Conservation (phyloP, 2,888 invertebrate genomes). For the Parnassius glacialis region DNA sequence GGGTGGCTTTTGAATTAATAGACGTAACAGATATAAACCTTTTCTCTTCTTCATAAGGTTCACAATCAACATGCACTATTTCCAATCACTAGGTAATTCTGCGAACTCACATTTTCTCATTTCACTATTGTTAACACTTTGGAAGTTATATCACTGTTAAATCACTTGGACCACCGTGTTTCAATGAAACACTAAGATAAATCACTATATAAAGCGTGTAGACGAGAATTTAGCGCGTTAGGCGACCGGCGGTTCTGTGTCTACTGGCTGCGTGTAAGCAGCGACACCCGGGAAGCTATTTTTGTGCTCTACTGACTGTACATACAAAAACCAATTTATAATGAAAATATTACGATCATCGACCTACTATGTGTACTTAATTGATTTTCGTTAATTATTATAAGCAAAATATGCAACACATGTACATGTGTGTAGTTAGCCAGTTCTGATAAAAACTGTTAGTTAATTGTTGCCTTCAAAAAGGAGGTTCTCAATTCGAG, state of each 20-base stretch:
- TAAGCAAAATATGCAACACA: neutral
- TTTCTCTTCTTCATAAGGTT: slow-evolving; percentile 43
- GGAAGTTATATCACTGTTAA: slow-evolving; percentile 32
- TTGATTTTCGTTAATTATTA: slow-evolving; percentile 8
- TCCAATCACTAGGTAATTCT: slow-evolving; percentile 54
- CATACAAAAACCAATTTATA: slow-evolving; percentile 73
- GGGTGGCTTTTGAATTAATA: slow-evolving; percentile 43
- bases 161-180: slow-evolving; percentile 4
- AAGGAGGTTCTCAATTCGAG: too few species aligned
- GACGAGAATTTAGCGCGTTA: slow-evolving; percentile 33
- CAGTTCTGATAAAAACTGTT: too few species aligned
- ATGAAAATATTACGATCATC: slow-evolving; percentile 79
- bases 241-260: slow-evolving; percentile 36
- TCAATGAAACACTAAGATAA: slow-evolving; percentile 11
- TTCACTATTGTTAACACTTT: slow-evolving; percentile 38
- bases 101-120: slow-evolving; percentile 39
- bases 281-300: slow-evolving; percentile 76
- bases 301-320: slow-evolving; percentile 72
- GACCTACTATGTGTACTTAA: slow-evolving; percentile 56
- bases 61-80: slow-evolving; percentile 60
- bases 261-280: slow-evolving; percentile 45
- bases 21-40: slow-evolving; percentile 46
- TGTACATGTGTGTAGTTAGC: neutral
- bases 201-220: slow-evolving; percentile 23
- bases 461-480: too few species aligned